Evolutionary conservation across 2,888 invertebrate genomes (phyloP), one percentile per base, ranked within the genome.

Genomic region (Blastobasis adustella): DNA sequence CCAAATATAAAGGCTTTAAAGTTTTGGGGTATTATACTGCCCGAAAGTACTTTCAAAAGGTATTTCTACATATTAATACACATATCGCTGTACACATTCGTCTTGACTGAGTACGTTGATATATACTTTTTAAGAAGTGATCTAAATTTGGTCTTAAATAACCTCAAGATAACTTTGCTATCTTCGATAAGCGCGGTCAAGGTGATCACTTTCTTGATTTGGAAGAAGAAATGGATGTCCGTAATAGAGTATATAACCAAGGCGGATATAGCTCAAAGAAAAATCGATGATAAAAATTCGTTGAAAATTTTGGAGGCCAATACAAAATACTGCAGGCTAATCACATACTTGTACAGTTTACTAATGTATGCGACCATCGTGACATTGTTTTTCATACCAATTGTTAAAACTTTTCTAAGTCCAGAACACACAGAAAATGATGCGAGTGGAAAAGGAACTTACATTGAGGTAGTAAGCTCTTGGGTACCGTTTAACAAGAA

Each of bases 401-500:
- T 84, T 7, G 63, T 69, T 6, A 84, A 79, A 54, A 83, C 71
- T 54, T 50, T 71, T 1, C 58, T 67, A 0, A 79, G 76, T 0
- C 55, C 63, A 45, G 60, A 47, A 1, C 87, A 86, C 41, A 75
- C 79, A 54, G 59, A 58, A 0, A 76, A 69, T 48, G 71, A 79
- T 0, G 70, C 49, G 46, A 78, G 73, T 57, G 84, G 85, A 0
- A 71, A 70, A 0, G 76, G 74, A 1, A 53, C 61, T 0, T 86
- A 83, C 9, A 55, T 76, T 1, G 73, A 82, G 63, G 79, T 86
- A 0, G 80, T 84, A 0, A 85, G 82, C 43, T 83, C 85, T 1
- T 87, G 85, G 85, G 79, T 84, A 0, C 86, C 87, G 0, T 85
- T 83, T 41, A 63, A 83, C 53, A 87, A 87, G 54, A 80, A 62